Conservation (phyloP, 2,113 vertebrate genomes). For the Sebastes fasciatus region DNA sequence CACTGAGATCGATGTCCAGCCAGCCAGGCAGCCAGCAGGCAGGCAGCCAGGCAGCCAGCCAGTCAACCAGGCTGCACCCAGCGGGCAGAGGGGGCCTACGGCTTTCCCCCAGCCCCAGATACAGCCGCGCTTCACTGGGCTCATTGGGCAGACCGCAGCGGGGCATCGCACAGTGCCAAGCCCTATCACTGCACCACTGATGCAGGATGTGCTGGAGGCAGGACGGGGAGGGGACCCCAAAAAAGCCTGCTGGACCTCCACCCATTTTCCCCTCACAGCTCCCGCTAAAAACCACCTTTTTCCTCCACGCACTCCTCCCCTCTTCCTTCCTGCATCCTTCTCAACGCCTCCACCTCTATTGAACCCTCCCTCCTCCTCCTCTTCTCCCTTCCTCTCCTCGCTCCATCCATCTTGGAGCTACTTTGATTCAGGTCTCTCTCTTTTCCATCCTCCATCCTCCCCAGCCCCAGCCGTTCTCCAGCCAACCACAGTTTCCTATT, state of each 20-base stretch:
- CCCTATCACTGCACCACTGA: constrained; percentile 77
- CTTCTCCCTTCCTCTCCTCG: constrained; percentile 84
- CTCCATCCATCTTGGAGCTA: constrained; percentile 94
- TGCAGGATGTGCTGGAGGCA: constrained; percentile 63
- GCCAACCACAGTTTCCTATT: constrained; percentile 96
- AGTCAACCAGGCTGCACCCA: constrained; percentile 77
- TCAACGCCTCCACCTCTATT: constrained; percentile 76
- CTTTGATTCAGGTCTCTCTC: constrained; percentile 90
- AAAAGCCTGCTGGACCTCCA: constrained; percentile 55
- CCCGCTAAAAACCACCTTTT: constrained; percentile 67
- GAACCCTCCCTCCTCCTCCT: constrained; percentile 83
- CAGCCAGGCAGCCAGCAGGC: constrained; percentile 84
- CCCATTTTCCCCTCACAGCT: constrained; percentile 69
- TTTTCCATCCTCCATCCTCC: constrained; percentile 87
- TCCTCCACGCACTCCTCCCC: constrained; percentile 79
- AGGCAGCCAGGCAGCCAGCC: constrained; percentile 70
- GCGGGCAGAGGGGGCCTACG: constrained; percentile 76
- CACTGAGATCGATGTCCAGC: constrained; percentile 89
- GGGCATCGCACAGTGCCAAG: constrained; percentile 73
- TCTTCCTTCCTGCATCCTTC: constrained; percentile 74
- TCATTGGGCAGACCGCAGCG: constrained; percentile 91
- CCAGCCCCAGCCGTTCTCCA: constrained; percentile 86
- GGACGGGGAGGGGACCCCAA: constrained; percentile 59
- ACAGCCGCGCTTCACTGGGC: constrained; percentile 82
- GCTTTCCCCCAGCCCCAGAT: constrained; percentile 74